These are phyloP conservation scores for Boulengeromyrus knoepffleri DNA, from an alignment of 2,113 vertebrate species.

Conservation along the genomic window DNA sequence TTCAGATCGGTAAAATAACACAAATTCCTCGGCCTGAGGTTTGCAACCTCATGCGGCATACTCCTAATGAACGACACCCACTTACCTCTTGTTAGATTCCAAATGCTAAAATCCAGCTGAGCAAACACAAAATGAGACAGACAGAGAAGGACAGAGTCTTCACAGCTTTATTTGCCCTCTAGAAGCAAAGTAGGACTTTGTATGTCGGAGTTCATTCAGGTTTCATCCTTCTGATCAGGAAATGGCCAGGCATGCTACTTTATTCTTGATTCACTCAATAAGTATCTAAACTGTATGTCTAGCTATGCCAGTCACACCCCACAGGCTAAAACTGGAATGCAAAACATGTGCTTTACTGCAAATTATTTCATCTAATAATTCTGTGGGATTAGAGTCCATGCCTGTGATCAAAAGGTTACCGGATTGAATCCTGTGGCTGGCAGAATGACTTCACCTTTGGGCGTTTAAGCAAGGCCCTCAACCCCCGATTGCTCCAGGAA, in stretches of 20 bases:
- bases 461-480: neutral
- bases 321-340: neutral
- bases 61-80: neutral
- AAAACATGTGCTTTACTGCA: neutral
- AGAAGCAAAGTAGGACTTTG: neutral
- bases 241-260: neutral
- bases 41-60: neutral
- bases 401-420: neutral
- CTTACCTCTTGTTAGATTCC: neutral
- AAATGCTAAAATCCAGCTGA: neutral
- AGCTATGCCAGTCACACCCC: neutral
- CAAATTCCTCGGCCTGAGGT: neutral
- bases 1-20: neutral
- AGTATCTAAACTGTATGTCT: neutral
- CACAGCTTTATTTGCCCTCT: neutral
- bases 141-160: neutral
- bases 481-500: neutral
- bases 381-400: neutral
- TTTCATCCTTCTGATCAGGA: neutral
- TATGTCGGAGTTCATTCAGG: neutral
- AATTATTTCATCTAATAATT: neutral
- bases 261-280: neutral
- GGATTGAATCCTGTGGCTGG: neutral
- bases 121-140: neutral
- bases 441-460: neutral